phyloP scores from a whole-genome alignment of 2,797 vertebrate species.

The Ctenosaura bakeri region DNA sequence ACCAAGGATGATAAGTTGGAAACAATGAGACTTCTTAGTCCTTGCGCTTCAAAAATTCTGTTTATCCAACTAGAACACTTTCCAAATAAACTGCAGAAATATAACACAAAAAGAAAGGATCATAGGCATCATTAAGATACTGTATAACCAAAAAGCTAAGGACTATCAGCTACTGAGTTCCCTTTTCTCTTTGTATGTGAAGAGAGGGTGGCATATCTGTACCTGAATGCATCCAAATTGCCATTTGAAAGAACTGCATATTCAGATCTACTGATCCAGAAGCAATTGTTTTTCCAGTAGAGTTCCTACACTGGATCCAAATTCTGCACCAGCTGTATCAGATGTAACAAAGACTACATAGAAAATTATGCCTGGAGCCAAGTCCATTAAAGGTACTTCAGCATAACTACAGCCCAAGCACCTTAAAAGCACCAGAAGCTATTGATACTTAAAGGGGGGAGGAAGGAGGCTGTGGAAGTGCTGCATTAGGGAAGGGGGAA shows the following conservation, averaged over 20 bases:
- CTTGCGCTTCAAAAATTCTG: constrained; percentile 63
- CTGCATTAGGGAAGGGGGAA: constrained; percentile 88
- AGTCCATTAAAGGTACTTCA: constrained; percentile 97
- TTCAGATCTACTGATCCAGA: constrained; percentile 77
- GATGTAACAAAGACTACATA: constrained; percentile 85
- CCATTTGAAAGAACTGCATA: constrained; percentile 73
- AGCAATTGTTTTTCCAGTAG: constrained; percentile 75
- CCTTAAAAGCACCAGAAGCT: constrained; percentile 97
- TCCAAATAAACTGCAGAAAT: constrained; percentile 55
- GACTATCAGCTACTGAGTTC: constrained; percentile 34
- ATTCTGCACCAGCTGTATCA: constrained; percentile 81
- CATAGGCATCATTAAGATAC: constrained; percentile 63
- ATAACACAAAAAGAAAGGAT: constrained; percentile 25
- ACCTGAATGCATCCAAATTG: constrained; percentile 57
- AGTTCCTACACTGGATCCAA: constrained; percentile 77
- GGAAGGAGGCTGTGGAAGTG: constrained; percentile 85
- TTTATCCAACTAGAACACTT: constrained; percentile 59
- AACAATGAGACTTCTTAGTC: constrained; percentile 25
- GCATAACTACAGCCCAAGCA: constrained; percentile 95
- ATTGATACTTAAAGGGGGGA: constrained; percentile 94
- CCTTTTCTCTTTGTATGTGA: background rate
- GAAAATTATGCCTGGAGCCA: constrained; percentile 93
- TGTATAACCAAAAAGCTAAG: constrained; percentile 31
- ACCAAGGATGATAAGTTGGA: background rate
- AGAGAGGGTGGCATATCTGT: constrained; percentile 8